phyloP scores from a whole-genome alignment of 1,140 invertebrate genomes.

The Sitobion miscanthi region DNA sequence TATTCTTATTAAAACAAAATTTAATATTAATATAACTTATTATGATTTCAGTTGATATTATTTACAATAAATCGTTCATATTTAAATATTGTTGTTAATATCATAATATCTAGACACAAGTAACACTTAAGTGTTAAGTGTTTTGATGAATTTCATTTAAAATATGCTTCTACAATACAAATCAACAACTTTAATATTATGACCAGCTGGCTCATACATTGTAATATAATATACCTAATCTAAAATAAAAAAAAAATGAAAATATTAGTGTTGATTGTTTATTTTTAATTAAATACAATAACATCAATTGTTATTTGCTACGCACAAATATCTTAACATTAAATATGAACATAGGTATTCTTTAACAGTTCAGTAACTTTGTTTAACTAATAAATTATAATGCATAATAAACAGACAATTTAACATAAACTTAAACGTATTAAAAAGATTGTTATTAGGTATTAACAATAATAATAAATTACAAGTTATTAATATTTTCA shows the following conservation, averaged over 20 bases:
- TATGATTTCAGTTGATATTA: too few relatives aligned
- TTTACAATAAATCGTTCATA: too few relatives aligned
- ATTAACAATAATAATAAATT: slow-evolving; percentile 16
- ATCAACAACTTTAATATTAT: not conserved
- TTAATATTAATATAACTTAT: too few relatives aligned
- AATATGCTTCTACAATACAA: too few relatives aligned
- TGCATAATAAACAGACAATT: slow-evolving; percentile 38
- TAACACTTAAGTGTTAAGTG: not conserved
- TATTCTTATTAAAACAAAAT: too few relatives aligned
- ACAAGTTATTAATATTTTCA: not conserved
- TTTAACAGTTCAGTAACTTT: slow-evolving; percentile 33
- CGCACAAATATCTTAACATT: slow-evolving; percentile 1
- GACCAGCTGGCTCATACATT: not conserved
- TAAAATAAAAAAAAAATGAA: not conserved
- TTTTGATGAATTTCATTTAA: too few relatives aligned
- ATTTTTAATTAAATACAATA: slow-evolving; percentile 18
- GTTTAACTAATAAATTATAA: slow-evolving; percentile 11
- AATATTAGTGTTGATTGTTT: not conserved
- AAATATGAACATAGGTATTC: slow-evolving; percentile 3
- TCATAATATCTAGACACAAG: not conserved
- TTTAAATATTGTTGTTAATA: too few relatives aligned
- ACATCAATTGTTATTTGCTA: slow-evolving; percentile 14
- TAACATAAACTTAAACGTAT: slow-evolving; percentile 44
- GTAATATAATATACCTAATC: not conserved
- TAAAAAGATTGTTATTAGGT: not conserved